Evolutionary conservation across 2,113 vertebrate species (phyloP), one percentile per base, ranked within the genome.

Genomic region (Rhinopomastus cyanomelas): DNA sequence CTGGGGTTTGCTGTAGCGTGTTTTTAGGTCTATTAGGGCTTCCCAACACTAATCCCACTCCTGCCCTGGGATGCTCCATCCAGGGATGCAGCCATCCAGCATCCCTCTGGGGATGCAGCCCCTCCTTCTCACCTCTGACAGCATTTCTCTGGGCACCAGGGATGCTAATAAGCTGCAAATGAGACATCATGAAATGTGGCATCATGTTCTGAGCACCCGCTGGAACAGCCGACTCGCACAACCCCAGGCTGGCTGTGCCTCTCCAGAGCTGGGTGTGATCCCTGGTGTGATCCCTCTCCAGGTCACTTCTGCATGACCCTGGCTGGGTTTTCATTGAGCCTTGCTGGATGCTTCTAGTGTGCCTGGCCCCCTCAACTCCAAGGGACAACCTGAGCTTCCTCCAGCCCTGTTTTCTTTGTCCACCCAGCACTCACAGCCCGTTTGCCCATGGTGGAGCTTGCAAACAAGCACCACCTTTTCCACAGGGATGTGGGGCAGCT

Each of bases 211-310:
- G 44, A 56, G n/a, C 11, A 2, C 7, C 30, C 3, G 6, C 60
- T 32, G 48, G 37, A 64, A 78, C 39, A 75, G 61, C 17, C 22
- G 2, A 0, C n/a, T n/a, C n/a, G n/a, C n/a, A 30, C 5, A 27
- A 17, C 72, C 34, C 29, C 5, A 39, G 49, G 30, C 23, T 52
- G 68, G 23, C 6, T 6, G 20, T n/a, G 32, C 56, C 30, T 62
- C 66, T 44, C 5, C 1, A 5, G 74, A 29, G 42, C n/a, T 0
- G 1, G 48, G 42, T 26, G 23, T 11, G 7, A 0, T 22, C 55
- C 39, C 48, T 6, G 14, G 30, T 49, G 55, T 46, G 59, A 76
- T 62, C 60, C 39, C 8, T 60, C 23, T 1, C 0, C 56, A 5
- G 62, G 5, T 34, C 13, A 8, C 44, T 83, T 71, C 72, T 86